A percentile compares a stretch with the other conserved stretches of the same genome.
Evolutionary conservation across 2,888 invertebrate genomes (phyloP).

Genomic region (Lysandra coridon): DNA sequence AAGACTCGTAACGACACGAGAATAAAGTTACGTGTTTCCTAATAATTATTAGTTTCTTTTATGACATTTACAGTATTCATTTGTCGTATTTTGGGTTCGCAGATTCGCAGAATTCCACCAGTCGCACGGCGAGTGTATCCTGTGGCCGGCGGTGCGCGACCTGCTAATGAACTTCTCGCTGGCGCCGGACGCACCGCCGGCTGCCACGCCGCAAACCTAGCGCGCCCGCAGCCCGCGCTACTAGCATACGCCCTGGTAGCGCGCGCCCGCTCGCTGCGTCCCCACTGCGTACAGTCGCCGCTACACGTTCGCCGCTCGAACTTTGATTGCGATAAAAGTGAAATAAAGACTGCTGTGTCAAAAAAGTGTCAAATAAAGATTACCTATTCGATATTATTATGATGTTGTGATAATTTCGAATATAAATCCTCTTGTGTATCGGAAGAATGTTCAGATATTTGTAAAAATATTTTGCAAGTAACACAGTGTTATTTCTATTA

Average conservation of each 20-base stretch:
- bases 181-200: slow-evolving; percentile 87
- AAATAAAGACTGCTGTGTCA: slow-evolving; percentile 20
- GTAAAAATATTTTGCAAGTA: neutral
- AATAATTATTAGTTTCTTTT: neutral
- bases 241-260: slow-evolving; percentile 24
- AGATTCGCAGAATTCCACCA: slow-evolving; percentile 88
- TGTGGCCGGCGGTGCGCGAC: slow-evolving; percentile 95
- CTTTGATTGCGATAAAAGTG: neutral
- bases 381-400: neutral
- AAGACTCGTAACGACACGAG: too few relatives aligned
- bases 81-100: slow-evolving; percentile 31
- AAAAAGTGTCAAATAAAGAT: too few relatives aligned
- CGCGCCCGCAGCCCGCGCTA: slow-evolving; percentile 44
- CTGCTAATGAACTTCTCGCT: slow-evolving; percentile 90
- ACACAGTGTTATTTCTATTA: too few relatives aligned
- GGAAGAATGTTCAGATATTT: neutral
- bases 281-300: slow-evolving; percentile 46
- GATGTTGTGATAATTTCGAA: neutral
- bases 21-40: neutral
- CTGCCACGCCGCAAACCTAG: slow-evolving; percentile 64
- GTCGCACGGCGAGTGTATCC: slow-evolving; percentile 91
- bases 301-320: slow-evolving; percentile 48
- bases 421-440: neutral
- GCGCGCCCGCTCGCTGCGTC: neutral
- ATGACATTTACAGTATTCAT: neutral